phyloP scores from a whole-genome alignment of 2,888 invertebrate species.

The Caenorhabditis plicata region DNA sequence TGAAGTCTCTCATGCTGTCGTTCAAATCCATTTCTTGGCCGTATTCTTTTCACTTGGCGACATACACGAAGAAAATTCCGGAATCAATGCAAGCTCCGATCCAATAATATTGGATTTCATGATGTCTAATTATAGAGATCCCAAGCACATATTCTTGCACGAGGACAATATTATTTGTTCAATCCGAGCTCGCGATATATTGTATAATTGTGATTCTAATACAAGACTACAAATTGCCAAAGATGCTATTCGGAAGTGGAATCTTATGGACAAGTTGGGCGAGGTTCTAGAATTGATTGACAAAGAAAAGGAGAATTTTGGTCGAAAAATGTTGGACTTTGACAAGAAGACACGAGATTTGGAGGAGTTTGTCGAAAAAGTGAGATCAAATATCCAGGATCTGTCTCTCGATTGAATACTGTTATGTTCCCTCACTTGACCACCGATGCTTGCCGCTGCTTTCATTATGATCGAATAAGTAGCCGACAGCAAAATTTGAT shows the following conservation, averaged over 20 bases:
- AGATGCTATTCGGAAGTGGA: conserved; percentile 11
- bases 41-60: conserved; percentile 14
- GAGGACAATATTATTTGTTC: conserved; percentile 10
- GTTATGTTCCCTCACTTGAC: too few species aligned
- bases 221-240: conserved; percentile 14
- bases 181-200: conserved; percentile 13
- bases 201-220: conserved; percentile 9
- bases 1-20: conserved; percentile 10
- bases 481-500: too few species aligned
- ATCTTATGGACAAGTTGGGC: conserved; percentile 7
- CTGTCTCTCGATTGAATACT: conserved; percentile 2
- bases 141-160: conserved; percentile 11
- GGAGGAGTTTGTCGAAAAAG: conserved; percentile 8
- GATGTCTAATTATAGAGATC: conserved; percentile 10
- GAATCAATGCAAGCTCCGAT: conserved; percentile 10
- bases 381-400: conserved; percentile 4
- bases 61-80: conserved; percentile 17
- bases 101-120: conserved; percentile 20
- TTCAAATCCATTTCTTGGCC: conserved; percentile 22
- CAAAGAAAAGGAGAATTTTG: conserved; percentile 12
- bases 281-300: conserved; percentile 16
- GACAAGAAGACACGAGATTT: conserved; percentile 11
- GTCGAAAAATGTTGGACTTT: conserved; percentile 7
- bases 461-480: too few species aligned
- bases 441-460: too few species aligned